Conservation (phyloP, 2,113 vertebrate species). For the Mustelus asterias region DNA sequence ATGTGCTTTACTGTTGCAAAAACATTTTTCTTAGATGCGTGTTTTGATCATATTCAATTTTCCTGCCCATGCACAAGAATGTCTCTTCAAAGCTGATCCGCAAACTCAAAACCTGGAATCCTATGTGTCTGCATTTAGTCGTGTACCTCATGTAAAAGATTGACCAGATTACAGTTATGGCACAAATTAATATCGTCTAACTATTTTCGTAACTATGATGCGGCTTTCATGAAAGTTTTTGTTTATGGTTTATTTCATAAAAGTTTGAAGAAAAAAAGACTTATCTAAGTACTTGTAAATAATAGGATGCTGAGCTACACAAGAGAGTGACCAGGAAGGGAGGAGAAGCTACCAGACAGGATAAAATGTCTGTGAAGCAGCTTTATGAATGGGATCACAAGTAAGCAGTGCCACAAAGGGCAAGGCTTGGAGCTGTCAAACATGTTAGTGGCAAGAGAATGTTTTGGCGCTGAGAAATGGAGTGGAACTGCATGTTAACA, state of each 20-base stretch:
- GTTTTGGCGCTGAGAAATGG: too few relatives aligned
- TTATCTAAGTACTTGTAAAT: background rate
- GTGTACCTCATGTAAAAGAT: background rate
- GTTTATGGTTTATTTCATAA: background rate
- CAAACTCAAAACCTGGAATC: background rate
- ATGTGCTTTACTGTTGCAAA: background rate
- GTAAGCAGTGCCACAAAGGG: background rate
- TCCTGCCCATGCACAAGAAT: background rate
- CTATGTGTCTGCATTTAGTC: background rate
- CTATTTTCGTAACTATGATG: background rate
- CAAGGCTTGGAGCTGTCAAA: too few relatives aligned
- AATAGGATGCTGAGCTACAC: background rate
- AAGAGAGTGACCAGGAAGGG: background rate
- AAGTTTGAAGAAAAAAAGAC: background rate
- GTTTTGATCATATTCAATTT: background rate
- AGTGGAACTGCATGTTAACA: too few relatives aligned
- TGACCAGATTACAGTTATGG: background rate
- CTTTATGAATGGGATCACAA: background rate
- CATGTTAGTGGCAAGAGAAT: too few relatives aligned
- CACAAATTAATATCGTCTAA: background rate
- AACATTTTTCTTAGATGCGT: background rate
- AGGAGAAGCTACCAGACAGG: background rate
- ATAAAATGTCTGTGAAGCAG: background rate
- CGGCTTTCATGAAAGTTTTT: background rate
- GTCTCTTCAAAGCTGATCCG: background rate